Evolutionary conservation across 2,797 vertebrate genomes (phyloP).

Genomic region (Arnoldichthys spilopterus): DNA sequence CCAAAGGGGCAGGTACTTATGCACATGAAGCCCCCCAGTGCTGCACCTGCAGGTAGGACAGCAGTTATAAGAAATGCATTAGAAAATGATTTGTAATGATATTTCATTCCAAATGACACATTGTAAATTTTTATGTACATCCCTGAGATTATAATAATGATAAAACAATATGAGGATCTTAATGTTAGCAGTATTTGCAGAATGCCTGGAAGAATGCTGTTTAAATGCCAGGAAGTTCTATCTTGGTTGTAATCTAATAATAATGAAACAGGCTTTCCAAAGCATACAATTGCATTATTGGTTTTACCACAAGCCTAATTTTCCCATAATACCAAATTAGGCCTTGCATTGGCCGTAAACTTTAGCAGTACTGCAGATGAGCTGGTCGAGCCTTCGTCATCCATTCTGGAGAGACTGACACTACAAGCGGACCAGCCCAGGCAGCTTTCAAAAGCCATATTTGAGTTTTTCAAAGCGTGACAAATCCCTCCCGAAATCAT

Average conservation of each 20-base stretch:
- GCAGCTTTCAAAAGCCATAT: conserved; percentile 41
- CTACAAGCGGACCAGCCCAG: conserved; percentile 18
- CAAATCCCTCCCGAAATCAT: conserved; percentile 53
- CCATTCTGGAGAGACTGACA: conserved; percentile 1
- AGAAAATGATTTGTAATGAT: neutral
- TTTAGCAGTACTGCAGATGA: neutral
- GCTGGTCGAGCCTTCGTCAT: neutral
- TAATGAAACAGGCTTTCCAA: conserved; percentile 11
- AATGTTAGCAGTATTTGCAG: conserved; percentile 11
- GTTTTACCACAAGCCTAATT: conserved; percentile 4
- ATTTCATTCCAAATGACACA: neutral
- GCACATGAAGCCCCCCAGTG: too few relatives aligned
- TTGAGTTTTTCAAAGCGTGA: conserved; percentile 50
- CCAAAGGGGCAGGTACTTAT: too few relatives aligned
- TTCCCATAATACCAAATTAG: neutral
- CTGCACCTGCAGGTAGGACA: neutral
- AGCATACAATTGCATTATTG: conserved; percentile 28
- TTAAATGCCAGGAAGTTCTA: conserved; percentile 17
- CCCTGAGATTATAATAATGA: conserved; percentile 1
- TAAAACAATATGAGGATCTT: conserved; percentile 11
- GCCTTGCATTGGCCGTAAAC: neutral
- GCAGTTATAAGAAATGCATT: neutral
- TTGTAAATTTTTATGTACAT: neutral
- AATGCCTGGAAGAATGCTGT: conserved; percentile 13
- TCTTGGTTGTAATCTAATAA: neutral